phyloP scores from a whole-genome alignment of 2,797 vertebrate genomes.

The Cygnus olor region DNA sequence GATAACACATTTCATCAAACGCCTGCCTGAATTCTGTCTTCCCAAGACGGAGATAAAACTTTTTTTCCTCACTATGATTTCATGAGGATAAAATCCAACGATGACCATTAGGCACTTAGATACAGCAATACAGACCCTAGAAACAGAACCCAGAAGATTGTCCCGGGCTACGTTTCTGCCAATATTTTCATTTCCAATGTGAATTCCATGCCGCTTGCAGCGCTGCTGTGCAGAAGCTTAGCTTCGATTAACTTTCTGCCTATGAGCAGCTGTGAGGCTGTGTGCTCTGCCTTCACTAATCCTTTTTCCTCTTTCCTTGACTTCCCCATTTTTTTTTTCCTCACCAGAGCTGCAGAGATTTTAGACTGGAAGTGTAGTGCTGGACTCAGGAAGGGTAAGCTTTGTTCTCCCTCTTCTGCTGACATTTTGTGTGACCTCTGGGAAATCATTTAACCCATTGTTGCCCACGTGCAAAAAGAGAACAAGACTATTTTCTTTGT shows the following conservation, averaged over 20 bases:
- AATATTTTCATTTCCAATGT: constrained; percentile 6
- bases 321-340: background rate
- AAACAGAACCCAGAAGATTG: background rate
- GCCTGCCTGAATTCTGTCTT: background rate
- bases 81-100: background rate
- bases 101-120: background rate
- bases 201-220: background rate
- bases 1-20: background rate
- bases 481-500: background rate
- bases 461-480: background rate
- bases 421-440: background rate
- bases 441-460: background rate
- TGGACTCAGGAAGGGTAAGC: background rate
- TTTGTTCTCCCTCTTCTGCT: background rate
- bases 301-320: background rate
- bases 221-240: background rate
- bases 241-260: fast-evolving
- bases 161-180: background rate
- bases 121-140: background rate
- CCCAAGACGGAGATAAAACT: background rate
- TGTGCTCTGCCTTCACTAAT: background rate
- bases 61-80: background rate
- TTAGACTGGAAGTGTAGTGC: background rate
- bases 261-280: background rate
- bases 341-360: background rate